Percentiles rank a stretch among this genome's conserved stretches.
Conservation (phyloP, 2,888 invertebrate species). For the Rhopalosiphum nymphaeae region DNA sequence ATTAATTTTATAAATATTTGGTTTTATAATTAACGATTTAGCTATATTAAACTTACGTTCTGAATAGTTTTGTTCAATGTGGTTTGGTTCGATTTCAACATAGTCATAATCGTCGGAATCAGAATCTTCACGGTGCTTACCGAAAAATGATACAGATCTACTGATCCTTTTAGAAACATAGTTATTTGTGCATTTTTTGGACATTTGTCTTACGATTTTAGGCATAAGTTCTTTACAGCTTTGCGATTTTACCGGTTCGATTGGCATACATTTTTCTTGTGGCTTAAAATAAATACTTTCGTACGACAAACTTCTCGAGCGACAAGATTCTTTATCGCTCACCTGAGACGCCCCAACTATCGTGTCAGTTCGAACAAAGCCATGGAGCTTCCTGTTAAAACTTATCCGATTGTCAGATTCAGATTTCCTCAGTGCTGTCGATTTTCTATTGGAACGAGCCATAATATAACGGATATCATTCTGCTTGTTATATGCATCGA, state of each 20-base stretch:
- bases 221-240: conserved; percentile 37
- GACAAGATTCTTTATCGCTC: conserved; percentile 38
- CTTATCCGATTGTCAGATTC: conserved; percentile 59
- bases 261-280: conserved; percentile 7
- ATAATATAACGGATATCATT: not conserved
- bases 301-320: conserved; percentile 56
- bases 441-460: conserved; percentile 67
- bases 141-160: conserved; percentile 48
- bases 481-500: not conserved
- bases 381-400: conserved; percentile 30
- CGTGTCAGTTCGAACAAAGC: not conserved
- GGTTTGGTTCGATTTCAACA: conserved; percentile 16
- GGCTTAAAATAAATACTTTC: conserved; percentile 61
- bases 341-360: not conserved
- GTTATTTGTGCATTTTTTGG: not conserved
- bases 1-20: not conserved
- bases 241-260: conserved; percentile 30
- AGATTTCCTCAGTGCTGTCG: conserved; percentile 15
- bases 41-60: conserved; percentile 27
- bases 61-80: not conserved
- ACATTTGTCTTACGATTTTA: not conserved
- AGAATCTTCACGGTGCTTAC: not conserved
- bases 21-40: not conserved
- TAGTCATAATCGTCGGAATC: conserved; percentile 61
- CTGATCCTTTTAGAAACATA: conserved; percentile 37